Evolutionary conservation across 2,113 vertebrate genomes (phyloP).

Genomic region (Eurypyga helias): DNA sequence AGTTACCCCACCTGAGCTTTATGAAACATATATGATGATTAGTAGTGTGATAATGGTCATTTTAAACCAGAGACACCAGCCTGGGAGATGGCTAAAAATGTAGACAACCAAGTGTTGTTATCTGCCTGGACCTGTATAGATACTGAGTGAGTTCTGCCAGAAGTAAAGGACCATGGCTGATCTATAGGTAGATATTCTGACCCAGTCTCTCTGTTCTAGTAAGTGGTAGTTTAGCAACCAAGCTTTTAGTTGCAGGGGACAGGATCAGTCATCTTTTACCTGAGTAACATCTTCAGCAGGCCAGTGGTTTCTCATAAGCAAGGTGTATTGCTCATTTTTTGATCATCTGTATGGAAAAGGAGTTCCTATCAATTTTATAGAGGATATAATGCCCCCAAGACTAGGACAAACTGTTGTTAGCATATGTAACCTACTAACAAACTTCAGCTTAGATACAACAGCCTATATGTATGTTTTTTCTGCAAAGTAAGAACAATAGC

Average conservation of each 20-base stretch:
- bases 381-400: background rate
- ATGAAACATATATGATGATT: background rate
- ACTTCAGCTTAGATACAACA: background rate
- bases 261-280: background rate
- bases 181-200: background rate
- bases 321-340: background rate
- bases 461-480: background rate
- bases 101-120: too few relatives aligned
- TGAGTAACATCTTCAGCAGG: background rate
- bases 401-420: background rate
- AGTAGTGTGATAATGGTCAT: background rate
- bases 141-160: background rate
- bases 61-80: background rate
- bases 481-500: too few relatives aligned
- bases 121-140: background rate
- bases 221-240: background rate
- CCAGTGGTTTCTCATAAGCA: background rate
- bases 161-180: background rate
- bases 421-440: background rate
- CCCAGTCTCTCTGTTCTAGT: background rate
- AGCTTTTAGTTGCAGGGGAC: background rate
- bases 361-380: background rate
- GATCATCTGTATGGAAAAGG: background rate
- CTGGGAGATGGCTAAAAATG: background rate
- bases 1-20: background rate